Conservation (phyloP, 2,888 invertebrate species). For the Geophilus truncorum region DNA sequence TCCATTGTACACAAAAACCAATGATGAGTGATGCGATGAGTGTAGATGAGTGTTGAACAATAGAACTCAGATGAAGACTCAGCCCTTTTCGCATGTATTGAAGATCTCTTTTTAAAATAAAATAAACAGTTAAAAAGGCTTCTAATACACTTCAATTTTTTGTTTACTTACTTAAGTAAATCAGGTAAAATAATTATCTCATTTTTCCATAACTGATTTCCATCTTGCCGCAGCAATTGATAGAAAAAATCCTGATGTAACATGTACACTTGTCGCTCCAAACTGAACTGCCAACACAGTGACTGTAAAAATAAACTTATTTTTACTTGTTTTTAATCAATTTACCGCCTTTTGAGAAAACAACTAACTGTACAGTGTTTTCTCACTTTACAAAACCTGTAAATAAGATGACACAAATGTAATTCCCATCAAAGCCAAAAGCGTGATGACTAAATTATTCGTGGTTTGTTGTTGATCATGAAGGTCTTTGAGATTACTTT, state of each 20-base stretch:
- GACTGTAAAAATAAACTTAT: background rate
- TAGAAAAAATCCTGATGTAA: constrained; percentile 29
- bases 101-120: constrained; percentile 57
- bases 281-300: constrained; percentile 28
- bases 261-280: background rate
- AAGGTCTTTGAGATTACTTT: background rate
- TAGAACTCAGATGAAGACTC: constrained; percentile 73
- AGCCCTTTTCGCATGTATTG: constrained; percentile 74
- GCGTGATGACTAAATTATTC: background rate
- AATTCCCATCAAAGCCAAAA: background rate
- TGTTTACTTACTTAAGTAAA: background rate
- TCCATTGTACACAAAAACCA: constrained; percentile 73
- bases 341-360: too few species aligned
- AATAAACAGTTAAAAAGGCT: background rate
- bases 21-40: constrained; percentile 65
- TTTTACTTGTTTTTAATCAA: too few species aligned
- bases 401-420: constrained; percentile 4
- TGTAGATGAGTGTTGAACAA: constrained; percentile 63
- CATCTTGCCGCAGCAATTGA: constrained; percentile 22
- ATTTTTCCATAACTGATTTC: background rate
- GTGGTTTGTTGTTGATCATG: background rate
- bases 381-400: background rate
- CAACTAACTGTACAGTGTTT: too few species aligned
- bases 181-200: background rate
- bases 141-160: background rate